Evolutionary conservation across 1,140 invertebrate genomes (phyloP), one percentile per base, ranked within the genome.

Genomic region (Ostrea denselamellosa): DNA sequence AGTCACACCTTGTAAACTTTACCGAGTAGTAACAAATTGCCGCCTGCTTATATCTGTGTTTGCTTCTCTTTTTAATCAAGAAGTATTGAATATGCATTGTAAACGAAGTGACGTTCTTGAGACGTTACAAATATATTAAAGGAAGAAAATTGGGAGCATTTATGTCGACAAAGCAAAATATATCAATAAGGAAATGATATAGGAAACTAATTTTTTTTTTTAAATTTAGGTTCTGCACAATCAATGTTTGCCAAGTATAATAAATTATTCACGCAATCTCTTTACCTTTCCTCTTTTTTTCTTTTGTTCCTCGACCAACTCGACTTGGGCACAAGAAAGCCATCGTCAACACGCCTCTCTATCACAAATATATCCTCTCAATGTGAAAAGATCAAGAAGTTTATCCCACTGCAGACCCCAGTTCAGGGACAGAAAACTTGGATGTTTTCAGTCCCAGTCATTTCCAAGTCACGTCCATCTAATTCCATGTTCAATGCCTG

Each of bases 291-390:
- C 56, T 88, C 52, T 81, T 88, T 58, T 85, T 90, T 22, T 86
- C 86, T 84, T 84, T 87, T n/a, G 84, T 89, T 56, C 83, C 71
- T 54, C 85, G 85, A n/a, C 89, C 89, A 58, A 90, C 82, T 68
- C 89, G 83, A 81, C 89, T 90, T 25, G 89, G 89, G 86, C 89
- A 90, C 0, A 90, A 87, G 52, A 90, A 90, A 71, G 89, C 89
- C 89, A 90, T 90, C 51, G 71, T 34, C 51, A 19, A 28, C 82
- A 10, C 44, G 28, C 14, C 44, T 19, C 82, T 34, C 19, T 62
- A 62, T 62, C 56, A 19, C 56, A 5, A 0, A 17, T 14, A 58
- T 19, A 58, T 44, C 12, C n/a, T 62, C 56, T 19, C 12, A 62
- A 17, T 62, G 14, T 62, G 56, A 17, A 62, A 62, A 62, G 56